Evolutionary conservation across 2,888 invertebrate species (phyloP), one percentile per base, ranked within the genome.

Genomic region (Thumatha senex): DNA sequence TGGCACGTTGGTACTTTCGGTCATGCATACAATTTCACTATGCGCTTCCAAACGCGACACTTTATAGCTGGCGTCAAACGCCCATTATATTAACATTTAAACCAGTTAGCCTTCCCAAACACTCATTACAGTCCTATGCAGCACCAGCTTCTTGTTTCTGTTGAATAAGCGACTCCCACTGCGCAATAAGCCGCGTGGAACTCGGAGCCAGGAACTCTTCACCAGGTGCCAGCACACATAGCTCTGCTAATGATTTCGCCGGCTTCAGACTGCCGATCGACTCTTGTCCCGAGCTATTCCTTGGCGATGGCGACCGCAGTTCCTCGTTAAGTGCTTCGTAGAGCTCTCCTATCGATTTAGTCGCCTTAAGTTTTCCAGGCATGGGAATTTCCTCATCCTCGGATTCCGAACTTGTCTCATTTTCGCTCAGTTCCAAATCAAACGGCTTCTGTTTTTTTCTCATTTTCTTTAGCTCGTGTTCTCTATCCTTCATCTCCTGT

Each of bases 81-180:
- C 68, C 66, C 69, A 64, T 70, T 67, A 61, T 54, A 61, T 66
- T 56, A 63, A 72, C 66, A 74, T 61, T 75, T 73, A 59, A 76
- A 73, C 75, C 76, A 70, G 68, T 63, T 67, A 70, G 65, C 65
- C 64, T 65, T 68, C 57, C 54, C 54, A 51, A 55, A 70, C 50
- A 50, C 46, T 57, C 46, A 14, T 53, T 44, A 54, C 48, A 50
- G 56, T 48, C 54, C 66, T 90, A 92, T 67, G 92, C 92, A 42
- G 92, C 92, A 31, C 92, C 92, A 24, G 92, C 90, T 66, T 93
- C 93, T 60, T 92, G 92, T 73, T 93, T 93, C 78, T 93, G 92
- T 68, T 94, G 94, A 63, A 96, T 96, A 65, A 96, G 91, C 56
- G 94, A 95, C 84, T 96, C 96, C 95, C 96, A 96, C 82, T 96